Evolutionary conservation across 2,797 vertebrate genomes (phyloP), one percentile per base, ranked within the genome.

Genomic region (Phoebastria nigripes): DNA sequence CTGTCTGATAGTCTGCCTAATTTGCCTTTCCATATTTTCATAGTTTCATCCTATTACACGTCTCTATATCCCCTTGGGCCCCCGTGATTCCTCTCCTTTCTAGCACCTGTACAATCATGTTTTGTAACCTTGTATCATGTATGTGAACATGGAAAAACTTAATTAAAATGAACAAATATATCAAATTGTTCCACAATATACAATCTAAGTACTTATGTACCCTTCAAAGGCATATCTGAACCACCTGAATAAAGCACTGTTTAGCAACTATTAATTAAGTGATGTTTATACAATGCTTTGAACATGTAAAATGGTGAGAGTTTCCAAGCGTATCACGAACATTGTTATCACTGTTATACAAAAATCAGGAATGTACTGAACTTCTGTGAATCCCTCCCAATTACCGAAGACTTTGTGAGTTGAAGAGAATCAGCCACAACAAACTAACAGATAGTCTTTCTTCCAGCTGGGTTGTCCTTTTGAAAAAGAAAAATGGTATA

Each of bases 401-500:
- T 95, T 95, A 94, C 82, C 1, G 2, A 79, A 72, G 66, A 70
- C 69, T 86, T 79, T 65, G 76, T 51, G 72, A 83, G 55, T 0
- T 81, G 94, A 93, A 83, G 69, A 81, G 79, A 89, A 96, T 95
- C 76, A 83, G 69, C 47, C 69, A 55, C 1, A 39, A 92, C 89
- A 93, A 95, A 86, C 56, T 89, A 96, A 81, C 79, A 93, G 89
- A 94, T 89, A 90, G 74, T 58, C 93, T 94, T 97, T 77, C 94
- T 95, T 96, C 88, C 88, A 74, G 66, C 42, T 1, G 31, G 42
- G 31, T 90, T 94, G n/a, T 49, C 72, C 84, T 95, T 97, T 92
- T 97, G 94, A 95, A 65, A 86, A 52, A 59, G 88, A 88, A 86
- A 92, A 92, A 90, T 66, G 65, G 69, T 70, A 81, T 86, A 62